Percentiles rank a stretch among this genome's conserved stretches.
These are phyloP conservation scores for Bungarus multicinctus DNA, from an alignment of 2,113 vertebrate species.

Conservation along the genomic window DNA sequence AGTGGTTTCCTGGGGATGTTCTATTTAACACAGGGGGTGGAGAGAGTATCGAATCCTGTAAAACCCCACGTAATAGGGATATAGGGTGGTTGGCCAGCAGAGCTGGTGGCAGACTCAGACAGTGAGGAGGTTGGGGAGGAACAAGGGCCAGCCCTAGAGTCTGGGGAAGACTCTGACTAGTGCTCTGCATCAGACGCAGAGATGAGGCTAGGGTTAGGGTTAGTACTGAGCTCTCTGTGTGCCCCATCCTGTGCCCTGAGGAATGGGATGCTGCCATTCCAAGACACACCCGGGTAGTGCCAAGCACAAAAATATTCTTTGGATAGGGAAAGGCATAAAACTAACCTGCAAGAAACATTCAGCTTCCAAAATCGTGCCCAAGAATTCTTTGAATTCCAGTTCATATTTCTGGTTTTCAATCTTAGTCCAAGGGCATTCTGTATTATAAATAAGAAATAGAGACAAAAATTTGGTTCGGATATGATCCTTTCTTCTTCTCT, in stretches of 20 bases:
- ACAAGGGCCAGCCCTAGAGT: too few species aligned
- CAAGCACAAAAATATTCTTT: background rate
- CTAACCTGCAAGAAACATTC: conserved; percentile 89
- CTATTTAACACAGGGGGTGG: background rate
- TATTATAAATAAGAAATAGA: conserved; percentile 16
- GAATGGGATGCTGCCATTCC: background rate
- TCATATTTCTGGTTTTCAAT: conserved; percentile 65
- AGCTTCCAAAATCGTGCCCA: conserved; percentile 75
- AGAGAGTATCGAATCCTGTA: background rate
- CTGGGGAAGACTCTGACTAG: too few species aligned
- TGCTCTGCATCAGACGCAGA: too few species aligned
- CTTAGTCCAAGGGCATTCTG: conserved; percentile 84
- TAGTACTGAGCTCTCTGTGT: background rate
- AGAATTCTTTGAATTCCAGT: conserved; percentile 76
- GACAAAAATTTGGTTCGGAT: conserved; percentile 33
- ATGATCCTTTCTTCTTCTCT: background rate
- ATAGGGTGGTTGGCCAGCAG: background rate
- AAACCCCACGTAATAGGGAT: background rate
- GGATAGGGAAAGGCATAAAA: background rate
- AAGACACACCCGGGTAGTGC: background rate
- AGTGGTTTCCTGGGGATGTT: background rate
- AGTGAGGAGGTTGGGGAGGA: too few species aligned
- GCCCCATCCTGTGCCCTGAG: background rate
- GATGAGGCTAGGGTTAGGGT: too few species aligned
- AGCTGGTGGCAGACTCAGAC: too few species aligned